A percentile compares a stretch with the other conserved stretches of the same genome.
These are phyloP conservation scores for Nematolebias whitei DNA, from an alignment of 2,113 vertebrate genomes.

Conservation along the genomic window DNA sequence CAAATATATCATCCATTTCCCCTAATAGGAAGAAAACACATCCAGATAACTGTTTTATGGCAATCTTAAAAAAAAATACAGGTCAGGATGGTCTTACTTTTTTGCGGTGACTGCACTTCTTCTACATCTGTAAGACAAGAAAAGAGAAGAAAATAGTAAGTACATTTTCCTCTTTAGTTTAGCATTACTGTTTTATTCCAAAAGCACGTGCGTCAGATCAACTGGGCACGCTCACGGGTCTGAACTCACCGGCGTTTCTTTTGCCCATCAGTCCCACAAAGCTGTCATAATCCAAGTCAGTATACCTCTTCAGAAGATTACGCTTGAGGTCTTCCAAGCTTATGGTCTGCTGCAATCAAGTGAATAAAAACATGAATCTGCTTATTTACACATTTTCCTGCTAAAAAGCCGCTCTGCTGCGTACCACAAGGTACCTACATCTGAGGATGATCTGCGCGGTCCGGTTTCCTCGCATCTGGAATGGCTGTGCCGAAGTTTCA, in stretches of 20 bases:
- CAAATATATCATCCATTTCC: conserved; percentile 94
- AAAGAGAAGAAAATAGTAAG: background rate
- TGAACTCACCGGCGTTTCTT: conserved; percentile 80
- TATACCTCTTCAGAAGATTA: conserved; percentile 79
- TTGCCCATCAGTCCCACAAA: conserved; percentile 86
- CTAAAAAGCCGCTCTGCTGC: background rate
- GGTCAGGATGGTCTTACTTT: conserved; percentile 72
- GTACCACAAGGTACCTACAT: conserved; percentile 57
- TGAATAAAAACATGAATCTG: background rate
- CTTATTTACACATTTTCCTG: background rate
- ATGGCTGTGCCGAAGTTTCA: conserved; percentile 73
- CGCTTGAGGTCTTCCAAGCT: conserved; percentile 75
- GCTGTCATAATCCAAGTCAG: conserved; percentile 85
- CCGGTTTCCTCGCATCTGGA: conserved; percentile 77
- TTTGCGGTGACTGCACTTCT: conserved; percentile 62
- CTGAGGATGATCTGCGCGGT: conserved; percentile 59
- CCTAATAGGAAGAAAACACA: conserved; percentile 68
- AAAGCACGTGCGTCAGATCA: background rate
- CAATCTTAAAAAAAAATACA: background rate
- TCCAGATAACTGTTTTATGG: background rate
- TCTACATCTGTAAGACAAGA: conserved; percentile 52
- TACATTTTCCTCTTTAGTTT: too few species aligned
- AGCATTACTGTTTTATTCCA: background rate
- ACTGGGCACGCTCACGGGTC: background rate
- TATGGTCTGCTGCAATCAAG: conserved; percentile 60